Evolutionary conservation across 1,140 invertebrate species (phyloP).

Genomic region (Hypsibius dujardini): DNA sequence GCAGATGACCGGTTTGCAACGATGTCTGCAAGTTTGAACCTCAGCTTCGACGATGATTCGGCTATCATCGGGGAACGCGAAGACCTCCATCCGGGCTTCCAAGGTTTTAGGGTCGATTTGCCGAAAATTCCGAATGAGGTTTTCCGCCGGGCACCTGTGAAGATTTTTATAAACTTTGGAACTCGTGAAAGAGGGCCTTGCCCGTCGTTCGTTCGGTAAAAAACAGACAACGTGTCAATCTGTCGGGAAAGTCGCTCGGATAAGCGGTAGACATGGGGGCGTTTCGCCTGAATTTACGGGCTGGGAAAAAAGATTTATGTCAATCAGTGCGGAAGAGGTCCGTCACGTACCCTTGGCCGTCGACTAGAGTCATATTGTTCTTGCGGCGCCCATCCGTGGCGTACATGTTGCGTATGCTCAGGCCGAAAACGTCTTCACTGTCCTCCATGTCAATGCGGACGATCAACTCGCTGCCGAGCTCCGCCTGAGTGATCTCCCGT

Average conservation of each 20-base stretch:
- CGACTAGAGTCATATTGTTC: conserved; percentile 16
- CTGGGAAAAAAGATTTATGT: background rate
- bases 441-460: conserved; percentile 16
- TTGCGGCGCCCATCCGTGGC: conserved; percentile 15
- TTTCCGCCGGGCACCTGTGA: conserved; percentile 9
- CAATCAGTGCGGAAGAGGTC: background rate
- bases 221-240: background rate
- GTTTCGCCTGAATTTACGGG: background rate
- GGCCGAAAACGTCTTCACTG: conserved; percentile 7
- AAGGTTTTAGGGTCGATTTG: conserved; percentile 6
- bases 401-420: conserved; percentile 15
- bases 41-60: conserved; percentile 13
- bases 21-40: conserved; percentile 1
- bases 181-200: background rate
- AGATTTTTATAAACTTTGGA: background rate
- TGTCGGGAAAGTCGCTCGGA: too few relatives aligned
- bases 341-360: conserved; percentile 2
- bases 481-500: background rate
- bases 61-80: conserved; percentile 12
- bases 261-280: too few relatives aligned
- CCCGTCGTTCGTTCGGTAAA: background rate
- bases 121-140: conserved; percentile 13
- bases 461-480: background rate
- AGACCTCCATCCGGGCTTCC: conserved; percentile 16
- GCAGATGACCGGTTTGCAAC: conserved; percentile 14